These are phyloP conservation scores for Gasterosteus nipponicus DNA, from an alignment of 2,113 vertebrate species.

Conservation along the genomic window DNA sequence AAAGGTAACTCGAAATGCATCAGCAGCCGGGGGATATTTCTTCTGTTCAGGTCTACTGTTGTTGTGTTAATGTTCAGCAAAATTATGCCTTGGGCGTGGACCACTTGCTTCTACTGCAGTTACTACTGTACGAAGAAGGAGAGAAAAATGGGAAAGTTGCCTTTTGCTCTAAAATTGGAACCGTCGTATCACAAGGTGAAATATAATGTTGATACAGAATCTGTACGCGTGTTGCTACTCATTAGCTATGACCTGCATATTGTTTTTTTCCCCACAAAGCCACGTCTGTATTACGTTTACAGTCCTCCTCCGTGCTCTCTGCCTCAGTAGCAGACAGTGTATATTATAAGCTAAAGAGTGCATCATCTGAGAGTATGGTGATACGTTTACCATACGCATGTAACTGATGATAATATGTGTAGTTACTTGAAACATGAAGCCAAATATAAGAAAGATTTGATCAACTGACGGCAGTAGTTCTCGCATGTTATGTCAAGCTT, in stretches of 20 bases:
- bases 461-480: not conserved
- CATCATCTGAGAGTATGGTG: constrained; percentile 18
- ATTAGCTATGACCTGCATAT: constrained; percentile 55
- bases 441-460: not conserved
- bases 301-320: constrained; percentile 37
- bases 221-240: constrained; percentile 51
- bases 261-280: constrained; percentile 51
- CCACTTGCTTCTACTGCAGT: constrained; percentile 68
- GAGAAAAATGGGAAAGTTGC: constrained; percentile 72
- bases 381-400: constrained; percentile 4
- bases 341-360: constrained; percentile 25
- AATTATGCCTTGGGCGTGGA: constrained; percentile 64
- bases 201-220: constrained; percentile 66
- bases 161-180: constrained; percentile 64
- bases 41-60: constrained; percentile 55
- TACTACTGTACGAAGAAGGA: constrained; percentile 51
- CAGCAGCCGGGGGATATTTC: constrained; percentile 68
- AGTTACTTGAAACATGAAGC: constrained; percentile 1
- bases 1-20: constrained; percentile 84
- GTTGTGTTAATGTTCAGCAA: constrained; percentile 70
- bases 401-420: not conserved
- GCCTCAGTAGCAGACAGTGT: constrained; percentile 22
- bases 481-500: not conserved
- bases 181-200: constrained; percentile 51
- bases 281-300: constrained; percentile 27